Evolutionary conservation across 2,797 vertebrate species (phyloP).

Genomic region (Phrynocephalus vlangalii): DNA sequence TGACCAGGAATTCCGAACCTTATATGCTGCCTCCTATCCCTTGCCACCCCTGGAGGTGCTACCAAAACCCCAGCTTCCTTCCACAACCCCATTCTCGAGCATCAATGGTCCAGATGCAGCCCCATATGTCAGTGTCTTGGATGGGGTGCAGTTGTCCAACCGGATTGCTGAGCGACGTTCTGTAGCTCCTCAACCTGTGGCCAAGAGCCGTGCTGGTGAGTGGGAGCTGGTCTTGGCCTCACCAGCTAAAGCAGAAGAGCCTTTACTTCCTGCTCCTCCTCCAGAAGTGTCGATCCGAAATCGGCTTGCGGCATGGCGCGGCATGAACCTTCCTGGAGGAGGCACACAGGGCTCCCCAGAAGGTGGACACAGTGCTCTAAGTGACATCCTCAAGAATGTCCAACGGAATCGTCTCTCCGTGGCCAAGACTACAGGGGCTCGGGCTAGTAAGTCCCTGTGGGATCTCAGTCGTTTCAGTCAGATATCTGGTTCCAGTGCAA

Average conservation of each 20-base stretch:
- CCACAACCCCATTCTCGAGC: neutral
- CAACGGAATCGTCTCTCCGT: constrained; percentile 33
- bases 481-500: constrained; percentile 65
- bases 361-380: constrained; percentile 58
- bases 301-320: constrained; percentile 38
- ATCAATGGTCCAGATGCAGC: neutral
- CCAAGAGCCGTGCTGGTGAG: constrained; percentile 30
- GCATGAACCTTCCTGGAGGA: constrained; percentile 27
- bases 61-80: constrained; percentile 30
- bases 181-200: constrained; percentile 61
- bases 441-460: constrained; percentile 76
- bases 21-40: constrained; percentile 84
- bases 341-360: neutral
- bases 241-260: neutral
- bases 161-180: constrained; percentile 58
- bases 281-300: constrained; percentile 55
- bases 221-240: constrained; percentile 26
- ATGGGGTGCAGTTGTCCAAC: constrained; percentile 51
- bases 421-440: constrained; percentile 44
- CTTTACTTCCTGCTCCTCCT: constrained; percentile 1
- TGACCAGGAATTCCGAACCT: constrained; percentile 86
- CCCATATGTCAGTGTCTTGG: constrained; percentile 14
- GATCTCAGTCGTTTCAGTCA: constrained; percentile 75
- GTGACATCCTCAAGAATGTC: constrained; percentile 66
- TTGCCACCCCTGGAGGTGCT: constrained; percentile 47